phyloP scores from a whole-genome alignment of 2,797 vertebrate genomes.

The Lithobates pipiens region DNA sequence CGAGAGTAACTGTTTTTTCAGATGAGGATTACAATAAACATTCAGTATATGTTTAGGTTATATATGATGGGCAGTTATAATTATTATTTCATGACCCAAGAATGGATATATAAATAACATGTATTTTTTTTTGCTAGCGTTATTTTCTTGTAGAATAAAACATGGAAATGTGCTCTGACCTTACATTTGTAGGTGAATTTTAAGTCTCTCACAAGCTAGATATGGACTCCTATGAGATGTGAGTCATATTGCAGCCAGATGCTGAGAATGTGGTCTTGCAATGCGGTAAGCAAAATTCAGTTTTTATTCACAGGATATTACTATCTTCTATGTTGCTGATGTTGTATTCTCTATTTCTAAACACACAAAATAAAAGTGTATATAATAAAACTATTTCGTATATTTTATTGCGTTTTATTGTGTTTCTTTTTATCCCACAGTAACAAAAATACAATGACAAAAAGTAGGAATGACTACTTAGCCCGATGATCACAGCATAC shows the following conservation, averaged over 20 bases:
- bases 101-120: background rate
- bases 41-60: background rate
- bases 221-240: background rate
- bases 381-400: no score
- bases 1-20: background rate
- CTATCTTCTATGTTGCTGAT: background rate
- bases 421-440: no score
- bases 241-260: background rate
- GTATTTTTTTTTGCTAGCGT: background rate
- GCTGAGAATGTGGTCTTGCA: background rate
- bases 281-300: background rate
- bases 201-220: background rate
- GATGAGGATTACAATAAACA: background rate
- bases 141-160: background rate
- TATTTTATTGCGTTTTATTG: no score
- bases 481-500: no score
- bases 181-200: background rate
- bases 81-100: background rate
- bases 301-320: constrained; percentile 2
- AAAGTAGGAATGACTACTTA: no score
- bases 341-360: background rate
- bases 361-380: background rate
- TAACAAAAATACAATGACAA: no score
- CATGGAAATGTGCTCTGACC: background rate
- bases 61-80: background rate